Evolutionary conservation across 1,140 invertebrate genomes (phyloP).

Genomic region (Hestina assimilis): DNA sequence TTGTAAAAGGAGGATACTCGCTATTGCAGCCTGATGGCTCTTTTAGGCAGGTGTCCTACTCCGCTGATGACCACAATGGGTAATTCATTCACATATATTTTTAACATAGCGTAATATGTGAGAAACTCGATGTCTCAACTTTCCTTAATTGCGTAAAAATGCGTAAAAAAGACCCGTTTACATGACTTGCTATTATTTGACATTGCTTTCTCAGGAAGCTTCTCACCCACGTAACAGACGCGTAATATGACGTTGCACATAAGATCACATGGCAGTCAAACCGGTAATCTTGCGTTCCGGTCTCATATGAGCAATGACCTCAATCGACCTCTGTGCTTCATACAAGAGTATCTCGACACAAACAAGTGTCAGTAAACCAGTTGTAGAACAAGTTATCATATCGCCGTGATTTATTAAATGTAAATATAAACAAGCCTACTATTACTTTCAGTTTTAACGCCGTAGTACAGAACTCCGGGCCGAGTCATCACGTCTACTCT

Average conservation of each 20-base stretch:
- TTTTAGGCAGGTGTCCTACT: conserved; percentile 62
- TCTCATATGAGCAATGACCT: conserved; percentile 60
- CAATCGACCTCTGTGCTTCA: conserved; percentile 42
- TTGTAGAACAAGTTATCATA: conserved; percentile 44
- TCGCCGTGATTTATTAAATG: conserved; percentile 28
- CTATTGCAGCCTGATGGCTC: conserved; percentile 73
- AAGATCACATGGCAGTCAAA: conserved; percentile 58
- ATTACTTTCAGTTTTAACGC: conserved; percentile 80
- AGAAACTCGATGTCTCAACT: background rate
- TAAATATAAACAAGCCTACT: conserved; percentile 22
- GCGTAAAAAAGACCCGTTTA: conserved; percentile 9
- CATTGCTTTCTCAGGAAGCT: conserved; percentile 27
- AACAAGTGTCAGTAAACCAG: conserved; percentile 48
- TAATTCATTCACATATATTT: conserved; percentile 25
- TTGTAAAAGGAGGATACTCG: conserved; percentile 81
- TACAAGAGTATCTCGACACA: conserved; percentile 27
- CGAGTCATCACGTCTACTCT: conserved; percentile 62
- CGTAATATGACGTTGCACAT: conserved; percentile 24
- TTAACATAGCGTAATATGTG: background rate
- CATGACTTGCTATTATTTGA: conserved; percentile 11
- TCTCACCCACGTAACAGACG: conserved; percentile 28
- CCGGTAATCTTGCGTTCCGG: conserved; percentile 46
- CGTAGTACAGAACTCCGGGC: conserved; percentile 79
- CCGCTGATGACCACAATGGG: conserved; percentile 66
- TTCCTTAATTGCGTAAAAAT: conserved; percentile 12